Conservation (phyloP, 1,140 invertebrate genomes). For the Drosophila fuyamai region DNA sequence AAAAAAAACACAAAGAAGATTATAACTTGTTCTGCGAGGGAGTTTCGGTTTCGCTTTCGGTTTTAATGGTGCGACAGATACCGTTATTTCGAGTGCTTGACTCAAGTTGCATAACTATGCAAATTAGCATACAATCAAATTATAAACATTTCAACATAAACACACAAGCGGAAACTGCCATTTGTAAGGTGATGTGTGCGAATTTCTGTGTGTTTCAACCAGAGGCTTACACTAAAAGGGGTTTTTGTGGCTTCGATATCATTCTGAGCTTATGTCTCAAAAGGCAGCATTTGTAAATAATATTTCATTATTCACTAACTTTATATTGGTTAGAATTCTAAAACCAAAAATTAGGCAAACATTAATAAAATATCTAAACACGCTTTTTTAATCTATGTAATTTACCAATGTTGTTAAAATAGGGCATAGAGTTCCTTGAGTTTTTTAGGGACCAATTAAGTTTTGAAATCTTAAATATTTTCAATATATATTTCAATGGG, state of each 20-base stretch:
- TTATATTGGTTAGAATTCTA: too few species aligned
- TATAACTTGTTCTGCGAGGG: conserved; percentile 27
- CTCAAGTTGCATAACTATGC: conserved; percentile 57
- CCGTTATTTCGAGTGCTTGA: conserved; percentile 41
- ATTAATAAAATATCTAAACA: too few species aligned
- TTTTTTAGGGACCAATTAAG: too few species aligned
- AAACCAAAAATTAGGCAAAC: too few species aligned
- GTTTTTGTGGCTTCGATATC: neutral
- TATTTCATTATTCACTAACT: too few species aligned
- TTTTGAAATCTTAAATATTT: too few species aligned
- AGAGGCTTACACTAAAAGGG: conserved; percentile 14
- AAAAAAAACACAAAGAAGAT: conserved; percentile 22
- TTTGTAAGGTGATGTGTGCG: conserved; percentile 49
- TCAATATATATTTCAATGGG: too few species aligned
- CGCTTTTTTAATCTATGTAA: too few species aligned
- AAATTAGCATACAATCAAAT: conserved; percentile 78
- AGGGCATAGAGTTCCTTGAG: too few species aligned
- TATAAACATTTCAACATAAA: conserved; percentile 72
- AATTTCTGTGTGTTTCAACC: conserved; percentile 19
- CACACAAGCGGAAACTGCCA: conserved; percentile 64
- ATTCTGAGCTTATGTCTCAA: too few species aligned
- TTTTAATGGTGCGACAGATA: conserved; percentile 48
- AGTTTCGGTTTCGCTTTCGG: conserved; percentile 36
- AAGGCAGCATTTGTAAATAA: too few species aligned
- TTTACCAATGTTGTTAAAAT: too few species aligned